Evolutionary conservation across 2,797 vertebrate species (phyloP).

Genomic region (Buceros bicornis): DNA sequence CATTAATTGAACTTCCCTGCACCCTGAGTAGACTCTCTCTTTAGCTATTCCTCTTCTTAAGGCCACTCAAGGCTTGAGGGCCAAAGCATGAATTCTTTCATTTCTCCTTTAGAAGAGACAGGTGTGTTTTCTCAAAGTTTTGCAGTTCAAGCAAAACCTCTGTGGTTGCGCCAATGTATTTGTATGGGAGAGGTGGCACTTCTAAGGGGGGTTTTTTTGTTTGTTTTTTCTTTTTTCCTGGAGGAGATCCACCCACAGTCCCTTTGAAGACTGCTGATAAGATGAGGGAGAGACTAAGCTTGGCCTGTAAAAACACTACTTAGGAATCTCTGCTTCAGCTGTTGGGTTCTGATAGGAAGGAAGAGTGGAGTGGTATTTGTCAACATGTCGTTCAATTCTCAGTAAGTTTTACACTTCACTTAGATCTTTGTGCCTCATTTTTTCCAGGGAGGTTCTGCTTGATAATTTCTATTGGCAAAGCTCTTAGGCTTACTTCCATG

Average conservation of each 20-base stretch:
- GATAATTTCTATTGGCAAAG: conserved; percentile 60
- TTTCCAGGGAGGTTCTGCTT: conserved; percentile 59
- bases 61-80: conserved; percentile 44
- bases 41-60: conserved; percentile 46
- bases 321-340: conserved; percentile 43
- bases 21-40: conserved; percentile 9
- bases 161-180: conserved; percentile 1
- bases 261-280: conserved; percentile 70
- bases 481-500: conserved; percentile 11
- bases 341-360: conserved; percentile 46
- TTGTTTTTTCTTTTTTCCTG: conserved; percentile 22
- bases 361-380: conserved; percentile 70
- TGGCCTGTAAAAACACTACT: conserved; percentile 51
- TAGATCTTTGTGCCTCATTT: conserved; percentile 55
- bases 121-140: conserved; percentile 53
- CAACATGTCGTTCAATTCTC: conserved; percentile 53
- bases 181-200: conserved; percentile 54
- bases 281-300: conserved; percentile 34
- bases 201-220: neutral
- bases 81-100: neutral
- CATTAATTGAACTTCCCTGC: conserved; percentile 7
- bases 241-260: conserved; percentile 62
- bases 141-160: conserved; percentile 15
- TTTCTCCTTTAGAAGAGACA: conserved; percentile 34
- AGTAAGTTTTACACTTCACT: conserved; percentile 37